Base-by-base conservation (phyloP, 1,140 invertebrate genomes). In the Vollenhovia emeryi region DNA sequence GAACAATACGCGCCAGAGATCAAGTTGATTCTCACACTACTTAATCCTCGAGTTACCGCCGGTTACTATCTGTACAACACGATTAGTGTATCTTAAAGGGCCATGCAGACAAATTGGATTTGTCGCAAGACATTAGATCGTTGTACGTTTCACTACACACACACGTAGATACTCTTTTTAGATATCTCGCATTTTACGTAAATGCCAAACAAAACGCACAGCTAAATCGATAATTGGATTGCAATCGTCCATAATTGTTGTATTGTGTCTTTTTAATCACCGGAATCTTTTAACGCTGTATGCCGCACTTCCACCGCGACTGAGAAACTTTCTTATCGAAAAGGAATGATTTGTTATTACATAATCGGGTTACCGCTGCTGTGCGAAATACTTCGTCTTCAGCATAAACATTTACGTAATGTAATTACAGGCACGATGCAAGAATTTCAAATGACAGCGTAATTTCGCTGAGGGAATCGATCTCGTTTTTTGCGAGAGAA, bases 401-500 rank as follows among this genome's bases (percentile, higher is more conserved):
- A 21, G 11, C 24, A 11, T n/a, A 40, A 52, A 52, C 3, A 36
- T 24, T 87, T 87, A 52, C 76, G 43, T 66, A 87, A 87, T 78
- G 33, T 52, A 66, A 82, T 87, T 75, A 87, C n/a, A 64, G 24
- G 15, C 52, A 82, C 50, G 21, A 64, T 43, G 18, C 15, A 40
- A 27, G 18, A 55, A 55, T 69, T 69, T 52, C 40, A 55, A 69
- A 36, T 36, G 45, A 55, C 64, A 55, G 62, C n/a, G 50, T 30
- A 43, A 80, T 21, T 55, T 52, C 50, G 24, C 6, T 68, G 55
- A 21, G 4, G 50, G 30, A 24, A 68, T 62, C 24, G 3, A 30
- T 40, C 64, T n/a, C 30, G n/a, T 33, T 69, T n/a, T n/a, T 27
- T 3, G 7, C 59, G 52, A 24, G 50, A 74, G 62, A 64, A 87